Conservation (phyloP, 1,140 invertebrate species). For the Lysiphlebus fabarum region DNA sequence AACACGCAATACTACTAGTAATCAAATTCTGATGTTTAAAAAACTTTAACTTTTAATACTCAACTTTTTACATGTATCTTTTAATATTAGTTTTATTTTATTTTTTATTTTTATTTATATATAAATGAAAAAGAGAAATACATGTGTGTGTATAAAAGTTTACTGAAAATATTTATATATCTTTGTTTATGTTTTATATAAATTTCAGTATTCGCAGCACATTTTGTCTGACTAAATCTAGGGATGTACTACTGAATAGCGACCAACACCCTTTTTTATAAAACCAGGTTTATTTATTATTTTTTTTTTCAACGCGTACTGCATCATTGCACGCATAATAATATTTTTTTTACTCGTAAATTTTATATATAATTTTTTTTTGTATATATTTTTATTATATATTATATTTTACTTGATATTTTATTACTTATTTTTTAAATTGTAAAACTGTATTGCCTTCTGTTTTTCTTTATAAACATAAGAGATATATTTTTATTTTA, state of each 20-base stretch:
- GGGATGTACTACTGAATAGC: constrained; percentile 15
- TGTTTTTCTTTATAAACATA: not conserved
- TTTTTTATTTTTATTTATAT: no score
- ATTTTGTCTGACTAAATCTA: constrained; percentile 9
- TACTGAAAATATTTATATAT: not conserved
- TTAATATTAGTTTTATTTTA: no score
- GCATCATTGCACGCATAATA: constrained; percentile 21
- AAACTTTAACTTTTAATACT: no score
- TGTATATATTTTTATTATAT: not conserved
- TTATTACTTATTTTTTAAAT: constrained; percentile 9
- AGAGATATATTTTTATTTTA: not conserved
- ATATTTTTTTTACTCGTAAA: constrained; percentile 8
- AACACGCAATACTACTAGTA: not conserved
- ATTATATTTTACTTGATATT: constrained; percentile 8
- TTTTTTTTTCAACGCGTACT: not conserved
- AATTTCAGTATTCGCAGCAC: constrained; percentile 16
- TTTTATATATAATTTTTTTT: not conserved
- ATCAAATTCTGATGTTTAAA: no score
- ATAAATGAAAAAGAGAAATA: no score
- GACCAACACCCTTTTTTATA: not conserved
- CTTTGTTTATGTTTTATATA: constrained; percentile 20
- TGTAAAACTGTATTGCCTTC: not conserved
- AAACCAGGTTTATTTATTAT: no score
- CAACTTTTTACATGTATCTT: no score
- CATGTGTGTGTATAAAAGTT: not conserved